Evolutionary conservation across 1,140 invertebrate species (phyloP), one percentile per base, ranked within the genome.

Genomic region (Drosophila burlai): DNA sequence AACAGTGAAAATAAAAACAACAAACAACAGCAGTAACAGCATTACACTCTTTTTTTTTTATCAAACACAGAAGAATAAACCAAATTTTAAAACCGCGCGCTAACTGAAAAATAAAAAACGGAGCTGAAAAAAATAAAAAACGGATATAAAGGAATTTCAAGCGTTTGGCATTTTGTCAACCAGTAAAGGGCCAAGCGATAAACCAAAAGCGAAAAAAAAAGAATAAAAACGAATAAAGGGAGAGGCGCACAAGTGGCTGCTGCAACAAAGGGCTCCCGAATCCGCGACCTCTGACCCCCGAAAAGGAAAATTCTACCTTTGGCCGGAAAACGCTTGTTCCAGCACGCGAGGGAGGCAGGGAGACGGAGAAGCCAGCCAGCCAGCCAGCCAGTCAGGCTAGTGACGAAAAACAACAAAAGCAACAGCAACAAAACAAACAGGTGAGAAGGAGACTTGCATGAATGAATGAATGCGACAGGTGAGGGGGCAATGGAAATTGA

Each of bases 271-370:
- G 55, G 26, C 65, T 45, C 21, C 72, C 50, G 42, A 50, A 45
- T 52, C 65, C 46, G 62, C 67, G 52, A 81, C 64, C 74, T 76
- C 82, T 81, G 74, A 84, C 63, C 81, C 76, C 43, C 46, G 26
- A 75, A 66, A 58, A 66, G 52, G 52, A 34, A 69, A 69, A 45
- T 68, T 46, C 67, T 68, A 67, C 67, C 82, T 69, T 65, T 62
- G 83, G 83, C 84, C 81, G 84, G 77, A 87, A 89, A 87, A 87
- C 83, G 80, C 83, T 87, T 87, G 83, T 87, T 87, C 80, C 77
- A 66, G 82, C 77, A 73, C 71, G 67, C 46, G 55, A 84, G 63
- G 43, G 40, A 74, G 54, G 34, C 15, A 38, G 18, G 18, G 60
- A 47, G 64, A 63, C 34, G 43, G 52, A 2, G 24, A 72, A 64